These are phyloP conservation scores for Laticauda laticaudata DNA, from an alignment of 2,113 vertebrate genomes.

Conservation along the genomic window DNA sequence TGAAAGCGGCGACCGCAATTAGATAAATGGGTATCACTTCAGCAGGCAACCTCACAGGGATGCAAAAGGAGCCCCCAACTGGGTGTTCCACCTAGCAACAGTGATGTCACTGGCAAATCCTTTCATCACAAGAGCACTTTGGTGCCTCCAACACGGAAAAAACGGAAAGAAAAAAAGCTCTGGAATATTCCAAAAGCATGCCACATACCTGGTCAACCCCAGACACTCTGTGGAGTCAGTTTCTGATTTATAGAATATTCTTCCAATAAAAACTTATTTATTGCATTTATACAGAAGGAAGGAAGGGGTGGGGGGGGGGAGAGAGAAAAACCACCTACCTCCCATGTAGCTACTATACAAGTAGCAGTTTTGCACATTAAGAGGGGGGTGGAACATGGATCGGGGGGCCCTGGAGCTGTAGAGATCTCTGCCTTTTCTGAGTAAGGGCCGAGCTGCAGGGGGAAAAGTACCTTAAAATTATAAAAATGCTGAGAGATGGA, in stretches of 20 bases:
- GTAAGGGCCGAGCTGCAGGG: slow-evolving; percentile 70
- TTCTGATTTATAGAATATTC: background rate
- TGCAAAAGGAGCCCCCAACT: background rate
- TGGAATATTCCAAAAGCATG: background rate
- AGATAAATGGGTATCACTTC: background rate
- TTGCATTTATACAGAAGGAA: background rate
- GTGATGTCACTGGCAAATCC: background rate
- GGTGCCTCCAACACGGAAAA: background rate
- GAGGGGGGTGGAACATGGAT: slow-evolving; percentile 70
- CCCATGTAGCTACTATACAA: slow-evolving; percentile 72
- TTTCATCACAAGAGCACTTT: background rate
- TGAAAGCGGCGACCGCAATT: background rate
- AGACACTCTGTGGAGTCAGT: background rate
- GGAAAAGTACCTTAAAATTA: background rate
- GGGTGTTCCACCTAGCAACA: background rate
- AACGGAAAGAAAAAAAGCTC: background rate
- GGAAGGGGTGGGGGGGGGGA: background rate
- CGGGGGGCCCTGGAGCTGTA: slow-evolving; percentile 71
- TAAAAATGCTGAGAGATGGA: background rate
- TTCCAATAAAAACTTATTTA: background rate
- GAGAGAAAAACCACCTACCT: slow-evolving; percentile 60
- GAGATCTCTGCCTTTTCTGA: slow-evolving; percentile 68
- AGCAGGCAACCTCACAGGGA: background rate
- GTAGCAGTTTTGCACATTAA: slow-evolving; percentile 71
- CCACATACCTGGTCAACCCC: background rate